Conservation (phyloP, 2,797 vertebrate genomes). For the Valencia hispanica region DNA sequence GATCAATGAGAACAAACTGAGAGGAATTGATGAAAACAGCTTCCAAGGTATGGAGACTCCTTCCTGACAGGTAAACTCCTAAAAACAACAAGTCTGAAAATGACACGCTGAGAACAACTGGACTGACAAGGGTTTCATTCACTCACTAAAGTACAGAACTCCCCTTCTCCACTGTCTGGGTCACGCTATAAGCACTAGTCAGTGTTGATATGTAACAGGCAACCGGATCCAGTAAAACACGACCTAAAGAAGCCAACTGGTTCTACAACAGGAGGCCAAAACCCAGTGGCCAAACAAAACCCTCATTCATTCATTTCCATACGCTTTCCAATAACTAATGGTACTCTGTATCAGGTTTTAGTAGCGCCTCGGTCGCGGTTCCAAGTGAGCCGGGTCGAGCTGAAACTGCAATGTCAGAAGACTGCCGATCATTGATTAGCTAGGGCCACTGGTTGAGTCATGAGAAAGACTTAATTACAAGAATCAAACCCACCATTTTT, state of each 20-base stretch:
- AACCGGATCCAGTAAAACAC: not conserved
- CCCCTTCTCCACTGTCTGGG: not conserved
- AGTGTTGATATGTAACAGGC: not conserved
- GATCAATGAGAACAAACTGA: constrained; percentile 92
- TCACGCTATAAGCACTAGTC: not conserved
- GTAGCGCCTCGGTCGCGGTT: not conserved
- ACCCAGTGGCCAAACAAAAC: no score
- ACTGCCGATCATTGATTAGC: not conserved
- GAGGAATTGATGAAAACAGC: constrained; percentile 80
- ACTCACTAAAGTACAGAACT: not conserved
- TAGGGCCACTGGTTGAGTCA: not conserved
- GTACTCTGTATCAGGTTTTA: not conserved
- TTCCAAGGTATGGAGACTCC: constrained; percentile 81
- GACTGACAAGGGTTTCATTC: not conserved
- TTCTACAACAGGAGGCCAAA: not conserved
- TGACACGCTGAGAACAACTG: not conserved
- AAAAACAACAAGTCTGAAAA: not conserved
- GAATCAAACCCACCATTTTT: not conserved
- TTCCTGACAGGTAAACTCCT: not conserved
- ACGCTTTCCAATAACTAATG: not conserved
- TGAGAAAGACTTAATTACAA: not conserved
- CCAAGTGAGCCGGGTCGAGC: not conserved
- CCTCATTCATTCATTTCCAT: no score
- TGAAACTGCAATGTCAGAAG: not conserved
- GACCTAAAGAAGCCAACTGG: not conserved